phyloP scores from a whole-genome alignment of 2,797 vertebrate genomes.

The Todus mexicanus region DNA sequence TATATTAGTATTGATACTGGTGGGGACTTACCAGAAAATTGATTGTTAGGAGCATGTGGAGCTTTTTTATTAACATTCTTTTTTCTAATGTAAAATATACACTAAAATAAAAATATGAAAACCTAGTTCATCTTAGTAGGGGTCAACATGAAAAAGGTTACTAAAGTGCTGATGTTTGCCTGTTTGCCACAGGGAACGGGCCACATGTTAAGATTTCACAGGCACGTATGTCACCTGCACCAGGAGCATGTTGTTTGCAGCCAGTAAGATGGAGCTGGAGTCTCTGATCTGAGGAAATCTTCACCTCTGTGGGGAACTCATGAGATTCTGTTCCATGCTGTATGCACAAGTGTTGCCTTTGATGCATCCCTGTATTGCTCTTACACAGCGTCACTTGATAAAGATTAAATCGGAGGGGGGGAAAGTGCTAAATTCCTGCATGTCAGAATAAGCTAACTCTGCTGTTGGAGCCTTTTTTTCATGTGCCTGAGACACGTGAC shows the following conservation, averaged over 20 bases:
- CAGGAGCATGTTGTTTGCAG: not conserved
- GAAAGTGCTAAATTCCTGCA: not conserved
- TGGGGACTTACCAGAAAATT: slow-evolving; percentile 13
- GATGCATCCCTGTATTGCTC: not conserved
- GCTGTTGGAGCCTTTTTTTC: not conserved
- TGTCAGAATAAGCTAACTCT: not conserved
- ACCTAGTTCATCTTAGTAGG: slow-evolving; percentile 33
- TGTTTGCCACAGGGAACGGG: not conserved
- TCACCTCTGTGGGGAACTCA: not conserved
- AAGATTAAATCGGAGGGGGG: not conserved
- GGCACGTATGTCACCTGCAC: not conserved
- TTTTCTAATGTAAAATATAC: slow-evolving; percentile 61
- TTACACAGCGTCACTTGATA: not conserved
- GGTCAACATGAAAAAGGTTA: slow-evolving; percentile 17
- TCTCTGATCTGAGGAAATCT: not conserved
- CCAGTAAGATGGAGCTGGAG: not conserved
- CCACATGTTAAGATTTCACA: not conserved
- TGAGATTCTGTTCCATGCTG: not conserved
- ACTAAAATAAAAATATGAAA: slow-evolving; percentile 60
- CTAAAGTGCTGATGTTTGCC: not conserved
- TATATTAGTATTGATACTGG: slow-evolving; percentile 56
- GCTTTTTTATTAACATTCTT: slow-evolving; percentile 64
- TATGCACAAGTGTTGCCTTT: slow-evolving; percentile 6
- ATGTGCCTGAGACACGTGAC: not conserved
- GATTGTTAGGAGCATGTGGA: slow-evolving; percentile 58